Conservation (phyloP, 2,797 vertebrate species). For the Acanthurus tractus region DNA sequence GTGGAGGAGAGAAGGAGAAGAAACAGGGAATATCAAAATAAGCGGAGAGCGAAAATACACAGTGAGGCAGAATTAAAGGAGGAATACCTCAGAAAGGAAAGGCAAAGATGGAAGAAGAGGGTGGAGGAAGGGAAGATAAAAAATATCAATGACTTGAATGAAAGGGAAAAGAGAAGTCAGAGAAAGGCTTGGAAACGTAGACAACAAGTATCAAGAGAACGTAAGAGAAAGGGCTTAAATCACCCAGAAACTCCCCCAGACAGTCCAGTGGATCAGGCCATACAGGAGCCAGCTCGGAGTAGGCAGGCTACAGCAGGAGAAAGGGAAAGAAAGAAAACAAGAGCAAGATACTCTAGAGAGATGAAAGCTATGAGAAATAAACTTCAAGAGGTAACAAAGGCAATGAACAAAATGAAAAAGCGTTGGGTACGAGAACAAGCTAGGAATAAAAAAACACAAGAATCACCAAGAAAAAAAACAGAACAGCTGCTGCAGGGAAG, state of each 20-base stretch:
- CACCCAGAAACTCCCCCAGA: neutral
- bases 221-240: too few relatives aligned
- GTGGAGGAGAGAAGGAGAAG: too few relatives aligned
- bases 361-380: slow-evolving; percentile 14
- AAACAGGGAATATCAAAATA: too few relatives aligned
- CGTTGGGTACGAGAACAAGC: neutral
- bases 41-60: too few relatives aligned
- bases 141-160: too few relatives aligned
- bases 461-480: slow-evolving; percentile 17
- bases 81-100: too few relatives aligned
- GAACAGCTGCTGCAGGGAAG: neutral
- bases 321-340: neutral
- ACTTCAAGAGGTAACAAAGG: slow-evolving; percentile 4
- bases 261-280: neutral
- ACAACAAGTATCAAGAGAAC: too few relatives aligned
- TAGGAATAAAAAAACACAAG: slow-evolving; percentile 6
- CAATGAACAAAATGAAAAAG: slow-evolving; percentile 17
- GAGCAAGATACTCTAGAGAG: neutral
- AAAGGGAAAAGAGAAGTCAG: too few relatives aligned
- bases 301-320: neutral
- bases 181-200: too few relatives aligned
- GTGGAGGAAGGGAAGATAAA: too few relatives aligned
- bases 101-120: too few relatives aligned
- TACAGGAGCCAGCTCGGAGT: neutral
- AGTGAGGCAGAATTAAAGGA: too few relatives aligned